A percentile compares a stretch with the other conserved stretches of the same genome.
phyloP scores from a whole-genome alignment of 2,797 vertebrate species.

The Diplodus puntazzo region DNA sequence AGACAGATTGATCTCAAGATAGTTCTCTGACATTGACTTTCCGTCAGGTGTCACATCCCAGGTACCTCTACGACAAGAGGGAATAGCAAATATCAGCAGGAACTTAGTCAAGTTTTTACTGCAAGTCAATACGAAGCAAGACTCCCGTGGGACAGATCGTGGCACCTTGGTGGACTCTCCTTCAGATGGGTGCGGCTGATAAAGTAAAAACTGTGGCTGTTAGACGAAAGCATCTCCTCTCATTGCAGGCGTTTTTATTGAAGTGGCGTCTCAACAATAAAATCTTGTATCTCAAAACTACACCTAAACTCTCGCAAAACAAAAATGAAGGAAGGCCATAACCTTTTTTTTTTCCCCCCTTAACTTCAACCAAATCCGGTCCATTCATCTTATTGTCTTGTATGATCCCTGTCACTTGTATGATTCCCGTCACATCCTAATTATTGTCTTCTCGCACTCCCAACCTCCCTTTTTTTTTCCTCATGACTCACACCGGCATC shows the following conservation, averaged over 20 bases:
- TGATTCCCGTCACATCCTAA: conserved; percentile 39
- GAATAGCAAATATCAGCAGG: not conserved
- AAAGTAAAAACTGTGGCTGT: conserved; percentile 11
- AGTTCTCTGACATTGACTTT: not conserved
- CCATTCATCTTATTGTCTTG: not conserved
- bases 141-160: not conserved
- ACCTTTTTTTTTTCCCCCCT: not conserved
- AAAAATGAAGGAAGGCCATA: not conserved
- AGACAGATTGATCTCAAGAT: not conserved
- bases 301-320: conserved; percentile 19
- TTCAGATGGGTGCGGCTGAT: not conserved
- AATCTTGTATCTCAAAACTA: conserved; percentile 17
- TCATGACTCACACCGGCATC: conserved; percentile 42
- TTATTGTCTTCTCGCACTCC: conserved; percentile 37
- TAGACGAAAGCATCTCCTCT: conserved; percentile 2
- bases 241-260: conserved; percentile 28
- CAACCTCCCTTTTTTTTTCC: conserved; percentile 7
- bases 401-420: conserved; percentile 1
- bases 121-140: not conserved
- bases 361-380: not conserved
- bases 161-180: not conserved
- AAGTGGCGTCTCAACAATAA: conserved; percentile 26
- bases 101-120: not conserved
- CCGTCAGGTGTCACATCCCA: not conserved
- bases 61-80: not conserved